phyloP scores from a whole-genome alignment of 1,140 invertebrate genomes.

The Nautilus pompilius region DNA sequence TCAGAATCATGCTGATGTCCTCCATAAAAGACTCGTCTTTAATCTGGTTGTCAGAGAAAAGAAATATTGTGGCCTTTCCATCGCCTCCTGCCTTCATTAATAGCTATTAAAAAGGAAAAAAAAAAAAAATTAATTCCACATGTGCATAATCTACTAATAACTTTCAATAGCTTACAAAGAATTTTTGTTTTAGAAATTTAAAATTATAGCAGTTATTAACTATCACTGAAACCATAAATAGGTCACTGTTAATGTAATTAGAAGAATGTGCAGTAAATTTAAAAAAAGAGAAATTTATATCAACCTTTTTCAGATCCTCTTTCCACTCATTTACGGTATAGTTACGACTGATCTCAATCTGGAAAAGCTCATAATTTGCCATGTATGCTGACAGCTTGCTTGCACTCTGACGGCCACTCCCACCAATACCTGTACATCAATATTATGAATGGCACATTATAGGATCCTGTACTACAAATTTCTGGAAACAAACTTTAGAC shows the following conservation, averaged over 20 bases:
- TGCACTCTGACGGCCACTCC: constrained; percentile 55
- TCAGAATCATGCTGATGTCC: constrained; percentile 57
- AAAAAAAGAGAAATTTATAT: background rate
- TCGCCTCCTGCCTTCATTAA: constrained; percentile 53
- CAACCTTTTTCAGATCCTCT: constrained; percentile 55
- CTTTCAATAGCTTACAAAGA: no score
- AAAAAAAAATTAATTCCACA: no score
- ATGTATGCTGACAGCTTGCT: constrained; percentile 55
- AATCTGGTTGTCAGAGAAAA: constrained; percentile 57
- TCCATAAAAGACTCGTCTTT: constrained; percentile 58
- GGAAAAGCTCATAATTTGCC: constrained; percentile 55
- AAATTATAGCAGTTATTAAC: no score
- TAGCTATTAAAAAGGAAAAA: no score
- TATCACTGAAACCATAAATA: no score
- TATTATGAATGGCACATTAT: no score
- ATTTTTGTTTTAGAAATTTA: no score
- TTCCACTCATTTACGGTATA: constrained; percentile 54
- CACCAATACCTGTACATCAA: constrained; percentile 50
- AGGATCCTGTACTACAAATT: no score
- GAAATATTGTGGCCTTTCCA: constrained; percentile 53
- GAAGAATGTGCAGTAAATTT: background rate
- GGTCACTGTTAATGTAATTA: no score
- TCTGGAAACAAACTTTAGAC: no score
- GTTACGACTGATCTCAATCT: constrained; percentile 57
- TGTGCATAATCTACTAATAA: no score